These are phyloP conservation scores for Syngnathus rostellatus DNA, from an alignment of 2,797 vertebrate genomes.

Conservation along the genomic window DNA sequence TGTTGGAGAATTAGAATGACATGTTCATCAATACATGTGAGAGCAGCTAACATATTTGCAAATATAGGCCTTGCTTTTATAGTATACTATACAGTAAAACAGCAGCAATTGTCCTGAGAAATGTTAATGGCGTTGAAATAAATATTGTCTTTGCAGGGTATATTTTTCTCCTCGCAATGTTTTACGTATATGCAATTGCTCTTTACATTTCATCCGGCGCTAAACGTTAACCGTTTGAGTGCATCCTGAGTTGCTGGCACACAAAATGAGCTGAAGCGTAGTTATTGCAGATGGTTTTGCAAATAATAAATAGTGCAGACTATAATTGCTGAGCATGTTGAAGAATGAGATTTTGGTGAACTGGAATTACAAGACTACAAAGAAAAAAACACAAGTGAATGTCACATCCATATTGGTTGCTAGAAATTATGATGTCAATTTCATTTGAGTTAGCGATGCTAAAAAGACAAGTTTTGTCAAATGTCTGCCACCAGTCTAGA, in stretches of 20 bases:
- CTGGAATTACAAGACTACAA: neutral
- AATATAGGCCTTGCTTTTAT: neutral
- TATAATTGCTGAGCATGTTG: conserved; percentile 33
- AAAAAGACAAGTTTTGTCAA: neutral
- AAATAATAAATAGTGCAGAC: conserved; percentile 31
- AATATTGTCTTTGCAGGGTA: neutral
- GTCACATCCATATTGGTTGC: neutral
- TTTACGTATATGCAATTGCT: neutral
- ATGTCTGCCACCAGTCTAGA: neutral
- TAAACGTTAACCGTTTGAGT: neutral
- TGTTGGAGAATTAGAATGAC: conserved; percentile 55
- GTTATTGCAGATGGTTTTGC: conserved; percentile 25
- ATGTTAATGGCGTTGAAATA: neutral
- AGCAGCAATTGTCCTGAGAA: neutral
- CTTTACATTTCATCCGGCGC: neutral
- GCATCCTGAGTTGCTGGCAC: neutral
- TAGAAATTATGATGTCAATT: neutral
- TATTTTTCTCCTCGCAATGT: neutral
- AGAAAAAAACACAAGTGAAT: neutral
- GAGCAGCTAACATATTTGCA: conserved; percentile 8
- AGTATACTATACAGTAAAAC: neutral
- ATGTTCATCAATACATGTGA: conserved; percentile 41
- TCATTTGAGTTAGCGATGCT: neutral
- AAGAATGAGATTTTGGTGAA: conserved; percentile 22
- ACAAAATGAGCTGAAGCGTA: conserved; percentile 3